Evolutionary conservation across 2,888 invertebrate genomes (phyloP), one percentile per base, ranked within the genome.

Genomic region (Sinodicranocentrus sp.): DNA sequence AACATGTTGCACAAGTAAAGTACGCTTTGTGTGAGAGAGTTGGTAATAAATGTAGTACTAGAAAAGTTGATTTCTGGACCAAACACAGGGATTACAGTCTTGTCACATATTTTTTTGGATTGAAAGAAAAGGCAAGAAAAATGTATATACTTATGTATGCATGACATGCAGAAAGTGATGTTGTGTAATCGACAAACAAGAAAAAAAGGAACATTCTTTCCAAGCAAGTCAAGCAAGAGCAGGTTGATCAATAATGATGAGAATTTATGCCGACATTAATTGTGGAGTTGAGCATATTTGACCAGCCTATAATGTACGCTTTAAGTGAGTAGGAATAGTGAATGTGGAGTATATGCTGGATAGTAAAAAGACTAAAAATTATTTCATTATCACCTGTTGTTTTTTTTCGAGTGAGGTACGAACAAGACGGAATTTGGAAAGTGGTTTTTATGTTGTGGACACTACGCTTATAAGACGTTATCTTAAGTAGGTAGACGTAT

Each of bases 231-330:
- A n/a, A n/a, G n/a, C n/a, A n/a, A 5, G n/a, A 67, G 43, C 67
- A 43, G 63, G 63, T 63, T 73, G 43, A 72, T 72, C 72, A 72
- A 72, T 72, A 59, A 72, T 43, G 59, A 59, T 44, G 72, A 21
- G 39, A 72, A 72, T 72, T 72, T 72, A 72, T 72, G 75, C 39
- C 28, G 48, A 75, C 75, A 52, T 65, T 75, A 75, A 75, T 65
- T 75, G 33, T 65, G 73, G 61, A 44, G 44, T 73, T 73, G 44
- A 17, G 61, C 61, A 43, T 73, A 61, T 73, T n/a, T 19, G 19
- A 52, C 33, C 10, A 10, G 33, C 10, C 33, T 33, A n/a, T n/a
- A n/a, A n/a, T n/a, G n/a, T n/a, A n/a, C 13, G 13, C 17, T 48
- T 48, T n/a, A 48, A 13, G n/a, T 10, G 48, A 48, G 48, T 48